Conservation (phyloP, 2,797 vertebrate genomes). For the Triplophysa yarkandensis region DNA sequence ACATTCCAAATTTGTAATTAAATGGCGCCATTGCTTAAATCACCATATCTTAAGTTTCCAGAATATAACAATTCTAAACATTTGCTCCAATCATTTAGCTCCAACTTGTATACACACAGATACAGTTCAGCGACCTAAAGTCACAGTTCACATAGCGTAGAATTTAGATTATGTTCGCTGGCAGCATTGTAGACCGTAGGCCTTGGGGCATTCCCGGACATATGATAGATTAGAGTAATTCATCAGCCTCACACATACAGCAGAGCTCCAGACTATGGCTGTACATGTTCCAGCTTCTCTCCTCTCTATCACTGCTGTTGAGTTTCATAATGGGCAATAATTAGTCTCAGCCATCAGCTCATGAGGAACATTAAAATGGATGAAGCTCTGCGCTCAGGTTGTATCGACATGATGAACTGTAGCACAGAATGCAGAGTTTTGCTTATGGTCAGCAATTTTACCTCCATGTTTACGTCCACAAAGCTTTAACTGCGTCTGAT, state of each 20-base stretch:
- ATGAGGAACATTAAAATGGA: slow-evolving; percentile 39
- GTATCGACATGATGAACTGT: not conserved
- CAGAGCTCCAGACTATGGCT: slow-evolving; percentile 11
- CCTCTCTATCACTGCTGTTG: slow-evolving; percentile 38
- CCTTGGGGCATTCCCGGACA: slow-evolving; percentile 46
- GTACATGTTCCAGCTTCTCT: slow-evolving; percentile 3
- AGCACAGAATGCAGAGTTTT: not conserved
- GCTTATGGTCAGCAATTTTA: not conserved
- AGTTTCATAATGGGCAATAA: slow-evolving; percentile 46
- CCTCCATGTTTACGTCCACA: not conserved
- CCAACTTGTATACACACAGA: slow-evolving; percentile 25
- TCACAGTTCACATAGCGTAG: slow-evolving; percentile 19
- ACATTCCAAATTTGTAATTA: not conserved
- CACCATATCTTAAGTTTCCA: not conserved
- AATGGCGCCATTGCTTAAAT: not conserved
- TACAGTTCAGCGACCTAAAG: slow-evolving; percentile 1
- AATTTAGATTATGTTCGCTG: not conserved
- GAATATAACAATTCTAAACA: not conserved
- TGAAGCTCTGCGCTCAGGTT: slow-evolving; percentile 18
- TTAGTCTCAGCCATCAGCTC: slow-evolving; percentile 39
- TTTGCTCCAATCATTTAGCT: not conserved
- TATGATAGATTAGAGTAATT: slow-evolving; percentile 45
- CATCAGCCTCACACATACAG: slow-evolving; percentile 36
- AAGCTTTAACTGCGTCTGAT: not conserved
- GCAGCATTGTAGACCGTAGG: slow-evolving; percentile 24